These are phyloP conservation scores for Cataglyphis albicans DNA, from an alignment of 2,888 invertebrate species.

Conservation along the genomic window DNA sequence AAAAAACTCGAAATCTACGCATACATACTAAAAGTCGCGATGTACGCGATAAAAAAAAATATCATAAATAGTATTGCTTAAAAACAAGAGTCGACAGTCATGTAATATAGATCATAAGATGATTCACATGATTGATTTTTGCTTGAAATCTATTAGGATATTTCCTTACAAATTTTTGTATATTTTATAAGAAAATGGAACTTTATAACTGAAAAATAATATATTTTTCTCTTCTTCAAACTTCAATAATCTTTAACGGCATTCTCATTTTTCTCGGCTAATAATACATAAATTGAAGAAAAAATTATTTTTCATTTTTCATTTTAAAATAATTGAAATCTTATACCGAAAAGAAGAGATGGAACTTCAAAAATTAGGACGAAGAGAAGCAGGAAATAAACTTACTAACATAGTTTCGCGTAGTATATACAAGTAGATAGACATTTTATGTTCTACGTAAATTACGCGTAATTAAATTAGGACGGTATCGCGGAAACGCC, in stretches of 20 bases:
- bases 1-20: background rate
- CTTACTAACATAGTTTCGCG: background rate
- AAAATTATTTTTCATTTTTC: background rate
- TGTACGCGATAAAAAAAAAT: background rate
- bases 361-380: background rate
- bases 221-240: too few species aligned
- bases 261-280: too few species aligned
- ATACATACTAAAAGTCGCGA: too few species aligned
- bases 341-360: background rate
- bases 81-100: too few species aligned
- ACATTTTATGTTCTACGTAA: background rate
- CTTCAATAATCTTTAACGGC: too few species aligned
- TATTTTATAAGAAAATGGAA: too few species aligned
- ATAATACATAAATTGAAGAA: background rate
- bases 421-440: background rate
- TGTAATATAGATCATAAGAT: too few species aligned
- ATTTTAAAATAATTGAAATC: background rate
- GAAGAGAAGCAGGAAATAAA: background rate
- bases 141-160: too few species aligned
- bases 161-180: too few species aligned
- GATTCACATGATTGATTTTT: too few species aligned
- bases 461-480: constrained; percentile 35
- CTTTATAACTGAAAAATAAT: too few species aligned
- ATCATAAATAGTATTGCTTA: too few species aligned
- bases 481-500: constrained; percentile 32